Conservation (phyloP, 2,113 vertebrate genomes). For the Tauraco erythrolophus region DNA sequence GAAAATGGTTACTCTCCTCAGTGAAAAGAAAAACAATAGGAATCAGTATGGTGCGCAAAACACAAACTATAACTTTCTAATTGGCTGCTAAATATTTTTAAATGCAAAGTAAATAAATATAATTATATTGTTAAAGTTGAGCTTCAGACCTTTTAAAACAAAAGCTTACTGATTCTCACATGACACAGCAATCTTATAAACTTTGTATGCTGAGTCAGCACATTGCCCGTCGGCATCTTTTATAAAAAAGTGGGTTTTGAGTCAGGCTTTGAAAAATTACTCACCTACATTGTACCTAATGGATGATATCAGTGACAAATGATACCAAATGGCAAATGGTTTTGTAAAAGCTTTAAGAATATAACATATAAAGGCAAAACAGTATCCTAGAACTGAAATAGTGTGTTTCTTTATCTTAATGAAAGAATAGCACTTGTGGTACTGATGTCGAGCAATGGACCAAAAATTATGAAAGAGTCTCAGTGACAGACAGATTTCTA, state of each 20-base stretch:
- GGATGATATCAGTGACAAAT: neutral
- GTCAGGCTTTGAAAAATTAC: neutral
- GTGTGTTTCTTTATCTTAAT: neutral
- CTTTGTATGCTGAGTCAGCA: fast-evolving
- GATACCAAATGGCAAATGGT: neutral
- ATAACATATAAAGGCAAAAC: neutral
- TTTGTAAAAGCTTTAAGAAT: neutral
- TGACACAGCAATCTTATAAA: neutral
- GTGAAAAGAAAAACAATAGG: neutral
- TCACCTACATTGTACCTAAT: neutral
- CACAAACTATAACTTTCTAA: neutral
- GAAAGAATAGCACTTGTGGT: neutral
- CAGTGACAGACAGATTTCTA: neutral
- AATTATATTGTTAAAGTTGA: neutral
- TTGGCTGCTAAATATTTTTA: neutral
- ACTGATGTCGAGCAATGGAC: neutral
- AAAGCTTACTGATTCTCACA: neutral
- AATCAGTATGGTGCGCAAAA: neutral
- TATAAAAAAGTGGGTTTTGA: neutral
- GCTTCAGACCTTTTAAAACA: neutral
- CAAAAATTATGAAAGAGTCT: neutral
- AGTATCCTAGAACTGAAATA: neutral
- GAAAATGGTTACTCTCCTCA: neutral
- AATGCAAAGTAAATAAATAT: neutral
- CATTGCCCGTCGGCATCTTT: neutral